phyloP scores from a whole-genome alignment of 2,113 vertebrate species.

The Daphoenositta chrysoptera region DNA sequence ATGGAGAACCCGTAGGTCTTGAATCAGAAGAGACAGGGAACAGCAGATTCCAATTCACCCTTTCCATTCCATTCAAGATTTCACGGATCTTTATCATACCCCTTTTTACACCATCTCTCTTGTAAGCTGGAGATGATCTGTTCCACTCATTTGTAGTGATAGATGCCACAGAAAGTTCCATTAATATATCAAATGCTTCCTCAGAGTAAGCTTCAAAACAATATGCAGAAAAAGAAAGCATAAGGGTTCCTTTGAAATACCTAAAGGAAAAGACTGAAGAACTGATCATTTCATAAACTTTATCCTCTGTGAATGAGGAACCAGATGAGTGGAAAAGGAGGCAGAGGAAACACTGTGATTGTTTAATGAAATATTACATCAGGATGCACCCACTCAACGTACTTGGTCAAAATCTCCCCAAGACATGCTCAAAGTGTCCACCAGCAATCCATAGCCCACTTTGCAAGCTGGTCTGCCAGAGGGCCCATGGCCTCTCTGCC shows the following conservation, averaged over 20 bases:
- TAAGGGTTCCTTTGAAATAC: background rate
- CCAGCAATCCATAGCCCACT: background rate
- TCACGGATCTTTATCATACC: background rate
- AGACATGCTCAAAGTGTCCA: background rate
- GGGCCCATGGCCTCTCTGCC: background rate
- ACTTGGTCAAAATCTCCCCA: background rate
- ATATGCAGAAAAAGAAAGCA: background rate
- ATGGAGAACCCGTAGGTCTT: background rate
- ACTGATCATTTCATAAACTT: background rate
- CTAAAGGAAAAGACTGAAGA: background rate
- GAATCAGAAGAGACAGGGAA: background rate
- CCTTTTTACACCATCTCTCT: background rate
- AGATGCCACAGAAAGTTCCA: background rate
- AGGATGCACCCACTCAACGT: background rate
- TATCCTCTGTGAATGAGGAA: background rate
- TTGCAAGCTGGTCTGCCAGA: background rate
- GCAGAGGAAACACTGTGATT: background rate
- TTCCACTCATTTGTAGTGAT: background rate
- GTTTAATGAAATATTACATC: background rate
- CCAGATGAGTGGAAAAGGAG: background rate
- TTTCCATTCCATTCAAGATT: background rate
- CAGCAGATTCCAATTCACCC: background rate
- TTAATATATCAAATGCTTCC: background rate
- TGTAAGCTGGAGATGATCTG: background rate
- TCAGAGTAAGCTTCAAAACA: background rate